Evolutionary conservation across 2,797 vertebrate species (phyloP), one percentile per base, ranked within the genome.

Genomic region (Adrianichthys oophorus): DNA sequence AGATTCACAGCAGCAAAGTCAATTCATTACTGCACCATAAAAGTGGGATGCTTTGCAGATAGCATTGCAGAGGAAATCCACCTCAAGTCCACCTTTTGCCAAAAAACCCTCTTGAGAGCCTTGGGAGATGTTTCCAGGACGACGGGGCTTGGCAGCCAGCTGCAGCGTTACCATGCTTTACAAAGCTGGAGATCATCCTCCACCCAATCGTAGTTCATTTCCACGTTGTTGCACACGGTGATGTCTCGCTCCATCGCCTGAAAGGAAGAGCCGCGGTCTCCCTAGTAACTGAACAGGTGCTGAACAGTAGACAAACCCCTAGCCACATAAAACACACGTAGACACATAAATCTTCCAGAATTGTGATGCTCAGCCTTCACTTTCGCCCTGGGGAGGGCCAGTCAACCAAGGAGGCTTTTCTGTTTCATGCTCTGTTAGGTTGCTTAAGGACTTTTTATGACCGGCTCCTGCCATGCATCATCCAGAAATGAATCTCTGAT

Each of bases 361-460:
- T 72, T 72, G 67, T 60, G 75, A 83, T 83, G 78, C 74, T 83
- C 83, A 56, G 72, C 62, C 56, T 81, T 79, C 70, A 43, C 65
- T 72, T 73, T 56, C 52, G 76, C 77, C 70, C 78, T 46, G 49
- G 76, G 85, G 83, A 87, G 51, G 77, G 76, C 72, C 74, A 80
- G 61, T 61, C 62, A 76, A 84, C 77, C 82, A 77, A 52, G 42
- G 62, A 78, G 77, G 56, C 76, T 77, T 72, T 68, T 68, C 63
- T 74, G 80, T 89, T 90, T 91, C 90, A 92, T 76, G 85, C 88
- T 77, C 85, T 59, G 82, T 89, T 92, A 86, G 75, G 46, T 77
- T 63, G 67, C 66, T 75, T 77, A n/a, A 73, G 45, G 56, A 64
- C 72, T 82, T 82, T 70, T 67, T 63, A 70, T 59, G 21, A 72